Conservation (phyloP, 2,797 vertebrate genomes). For the Pantherophis vulpinus region DNA sequence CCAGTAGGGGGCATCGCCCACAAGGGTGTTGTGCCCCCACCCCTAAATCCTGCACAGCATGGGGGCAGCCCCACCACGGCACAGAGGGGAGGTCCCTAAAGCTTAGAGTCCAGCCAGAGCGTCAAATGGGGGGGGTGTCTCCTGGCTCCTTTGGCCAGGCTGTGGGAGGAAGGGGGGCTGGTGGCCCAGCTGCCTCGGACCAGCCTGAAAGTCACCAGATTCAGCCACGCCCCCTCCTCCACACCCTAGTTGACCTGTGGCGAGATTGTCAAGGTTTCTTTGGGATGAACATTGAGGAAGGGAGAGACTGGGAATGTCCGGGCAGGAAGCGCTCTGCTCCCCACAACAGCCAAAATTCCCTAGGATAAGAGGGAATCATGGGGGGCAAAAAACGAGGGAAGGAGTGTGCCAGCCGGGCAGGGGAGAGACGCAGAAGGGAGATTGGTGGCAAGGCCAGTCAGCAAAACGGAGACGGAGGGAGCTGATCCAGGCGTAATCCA, state of each 20-base stretch:
- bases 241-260: neutral
- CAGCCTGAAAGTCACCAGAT: neutral
- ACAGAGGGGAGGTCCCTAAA: neutral
- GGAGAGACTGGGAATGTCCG: rapidly evolving
- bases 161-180: neutral
- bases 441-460: neutral
- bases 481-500: neutral
- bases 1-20: neutral
- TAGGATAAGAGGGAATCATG: neutral
- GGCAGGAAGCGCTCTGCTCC: neutral
- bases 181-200: neutral
- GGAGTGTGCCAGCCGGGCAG: neutral
- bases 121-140: neutral
- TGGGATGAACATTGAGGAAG: neutral
- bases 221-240: neutral
- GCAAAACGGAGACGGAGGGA: neutral
- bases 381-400: neutral
- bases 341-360: neutral
- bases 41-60: neutral
- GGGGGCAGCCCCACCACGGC: neutral
- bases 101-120: neutral
- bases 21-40: neutral
- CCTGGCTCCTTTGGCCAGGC: neutral
- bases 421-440: neutral
- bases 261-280: conserved; percentile 2